Evolutionary conservation across 1,140 invertebrate genomes (phyloP).

Genomic region (Frieseomelitta varia): DNA sequence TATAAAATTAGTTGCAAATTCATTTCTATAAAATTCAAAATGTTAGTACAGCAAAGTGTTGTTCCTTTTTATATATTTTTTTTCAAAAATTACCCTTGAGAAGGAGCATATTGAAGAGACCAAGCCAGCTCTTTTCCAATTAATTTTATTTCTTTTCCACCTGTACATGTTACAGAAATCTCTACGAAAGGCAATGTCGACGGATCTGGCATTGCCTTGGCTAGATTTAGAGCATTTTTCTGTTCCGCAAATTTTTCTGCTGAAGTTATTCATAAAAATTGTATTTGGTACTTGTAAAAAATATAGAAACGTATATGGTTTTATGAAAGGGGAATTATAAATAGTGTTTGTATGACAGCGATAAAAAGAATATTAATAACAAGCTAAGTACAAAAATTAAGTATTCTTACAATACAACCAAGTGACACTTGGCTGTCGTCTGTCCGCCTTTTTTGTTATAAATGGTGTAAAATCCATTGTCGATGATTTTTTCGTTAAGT

Average conservation of each 20-base stretch:
- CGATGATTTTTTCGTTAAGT: neutral
- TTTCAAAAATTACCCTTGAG: conserved; percentile 84
- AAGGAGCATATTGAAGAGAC: conserved; percentile 88
- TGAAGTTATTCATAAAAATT: too few relatives aligned
- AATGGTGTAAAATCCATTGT: conserved; percentile 73
- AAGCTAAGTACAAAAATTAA: neutral
- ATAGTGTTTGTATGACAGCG: neutral
- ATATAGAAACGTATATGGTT: neutral
- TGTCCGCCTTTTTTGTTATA: conserved; percentile 61
- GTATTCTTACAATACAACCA: conserved; percentile 64
- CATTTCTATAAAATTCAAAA: neutral
- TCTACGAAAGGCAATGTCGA: conserved; percentile 87
- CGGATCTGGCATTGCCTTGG: conserved; percentile 89
- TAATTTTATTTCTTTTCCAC: conserved; percentile 82
- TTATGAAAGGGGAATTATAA: neutral
- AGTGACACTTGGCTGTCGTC: conserved; percentile 69
- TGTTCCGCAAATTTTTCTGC: too few relatives aligned
- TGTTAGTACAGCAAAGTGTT: neutral
- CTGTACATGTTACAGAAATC: conserved; percentile 84
- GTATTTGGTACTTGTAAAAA: neutral
- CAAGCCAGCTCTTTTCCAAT: conserved; percentile 82
- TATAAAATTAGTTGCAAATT: neutral
- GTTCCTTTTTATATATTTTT: neutral
- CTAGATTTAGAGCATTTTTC: conserved; percentile 87
- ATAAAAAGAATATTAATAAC: neutral